phyloP scores from a whole-genome alignment of 2,797 vertebrate species.

The Masticophis lateralis region DNA sequence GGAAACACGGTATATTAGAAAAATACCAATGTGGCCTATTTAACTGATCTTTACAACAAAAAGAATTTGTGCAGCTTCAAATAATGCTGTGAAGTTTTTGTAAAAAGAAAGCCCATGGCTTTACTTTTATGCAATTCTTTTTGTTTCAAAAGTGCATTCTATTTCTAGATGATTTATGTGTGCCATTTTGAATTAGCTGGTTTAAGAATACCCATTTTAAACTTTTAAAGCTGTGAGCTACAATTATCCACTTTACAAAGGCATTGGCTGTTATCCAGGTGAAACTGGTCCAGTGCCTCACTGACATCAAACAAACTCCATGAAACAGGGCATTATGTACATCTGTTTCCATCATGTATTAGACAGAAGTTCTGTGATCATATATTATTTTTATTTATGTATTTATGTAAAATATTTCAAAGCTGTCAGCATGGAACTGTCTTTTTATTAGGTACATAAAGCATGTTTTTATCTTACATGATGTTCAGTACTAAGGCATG shows the following conservation, averaged over 20 bases:
- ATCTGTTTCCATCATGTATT: slow-evolving; percentile 27
- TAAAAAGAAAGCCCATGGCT: not conserved
- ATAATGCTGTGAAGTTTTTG: slow-evolving; percentile 14
- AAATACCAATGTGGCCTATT: not conserved
- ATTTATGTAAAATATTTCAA: not conserved
- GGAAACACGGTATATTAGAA: not conserved
- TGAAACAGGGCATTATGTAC: slow-evolving; percentile 40
- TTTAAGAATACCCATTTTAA: slow-evolving; percentile 45
- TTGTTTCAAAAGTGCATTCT: not conserved
- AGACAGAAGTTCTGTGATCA: not conserved
- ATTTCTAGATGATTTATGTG: slow-evolving; percentile 51
- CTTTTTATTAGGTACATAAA: not conserved
- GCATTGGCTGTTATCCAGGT: slow-evolving; percentile 52
- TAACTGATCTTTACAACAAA: not conserved
- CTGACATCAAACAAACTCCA: slow-evolving; percentile 33
- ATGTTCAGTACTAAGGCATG: not conserved
- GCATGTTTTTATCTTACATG: not conserved
- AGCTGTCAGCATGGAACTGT: not conserved
- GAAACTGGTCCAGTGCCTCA: slow-evolving; percentile 44
- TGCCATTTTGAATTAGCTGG: slow-evolving; percentile 34
- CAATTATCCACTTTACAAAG: slow-evolving; percentile 59
- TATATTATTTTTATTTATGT: not conserved
- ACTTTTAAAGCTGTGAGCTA: slow-evolving; percentile 51
- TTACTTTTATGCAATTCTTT: not conserved
- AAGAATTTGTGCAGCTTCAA: slow-evolving; percentile 16